These are phyloP conservation scores for Lottia gigantea DNA, from an alignment of 2,888 invertebrate species.

Conservation along the genomic window DNA sequence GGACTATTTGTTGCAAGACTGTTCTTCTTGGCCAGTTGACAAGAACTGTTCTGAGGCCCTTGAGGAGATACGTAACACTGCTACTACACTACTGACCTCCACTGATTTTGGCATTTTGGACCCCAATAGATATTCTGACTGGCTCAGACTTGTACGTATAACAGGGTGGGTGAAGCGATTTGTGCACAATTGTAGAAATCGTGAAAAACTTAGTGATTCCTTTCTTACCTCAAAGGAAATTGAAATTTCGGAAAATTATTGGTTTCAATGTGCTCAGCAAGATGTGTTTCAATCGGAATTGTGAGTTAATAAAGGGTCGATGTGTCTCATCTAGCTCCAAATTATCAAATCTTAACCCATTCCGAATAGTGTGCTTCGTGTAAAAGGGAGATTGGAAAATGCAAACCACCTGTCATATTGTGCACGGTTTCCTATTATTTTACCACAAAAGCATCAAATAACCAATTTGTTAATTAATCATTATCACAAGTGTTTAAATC, in stretches of 20 bases:
- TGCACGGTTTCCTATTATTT: slow-evolving; percentile 21
- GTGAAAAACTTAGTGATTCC: neutral
- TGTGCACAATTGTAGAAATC: neutral
- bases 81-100: neutral
- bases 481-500: slow-evolving; percentile 4
- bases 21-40: neutral
- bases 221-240: slow-evolving; percentile 4
- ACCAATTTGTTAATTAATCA: slow-evolving; percentile 12
- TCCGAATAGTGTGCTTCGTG: slow-evolving; percentile 3
- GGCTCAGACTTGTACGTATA: neutral
- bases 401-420: slow-evolving; percentile 18
- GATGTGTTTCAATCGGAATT: too few relatives aligned
- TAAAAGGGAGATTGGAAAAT: slow-evolving; percentile 17
- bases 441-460: slow-evolving; percentile 25
- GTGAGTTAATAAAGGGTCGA: too few relatives aligned
- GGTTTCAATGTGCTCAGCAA: too few relatives aligned
- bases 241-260: too few relatives aligned
- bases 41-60: neutral
- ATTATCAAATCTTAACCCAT: neutral
- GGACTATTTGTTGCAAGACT: neutral
- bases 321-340: too few relatives aligned
- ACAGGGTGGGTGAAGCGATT: neutral
- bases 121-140: neutral
- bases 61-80: neutral
- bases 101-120: neutral